Percentiles rank a stretch among this genome's conserved stretches.
phyloP scores from a whole-genome alignment of 2,797 vertebrate genomes.

The Pangasius krempfi region DNA sequence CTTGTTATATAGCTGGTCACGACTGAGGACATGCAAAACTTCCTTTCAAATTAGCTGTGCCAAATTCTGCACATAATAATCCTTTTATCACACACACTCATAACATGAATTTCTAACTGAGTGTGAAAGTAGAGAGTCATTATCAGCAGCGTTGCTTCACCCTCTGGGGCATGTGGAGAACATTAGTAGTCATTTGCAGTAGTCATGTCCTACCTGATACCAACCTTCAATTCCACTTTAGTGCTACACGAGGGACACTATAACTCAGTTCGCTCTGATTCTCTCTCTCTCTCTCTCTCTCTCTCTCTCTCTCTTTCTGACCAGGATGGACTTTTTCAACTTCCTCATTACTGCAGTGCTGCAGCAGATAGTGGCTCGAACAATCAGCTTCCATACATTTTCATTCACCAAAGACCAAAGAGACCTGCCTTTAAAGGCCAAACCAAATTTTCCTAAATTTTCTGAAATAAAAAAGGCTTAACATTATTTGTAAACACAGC shows the following conservation, averaged over 20 bases:
- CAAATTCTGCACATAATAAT: slow-evolving; percentile 22
- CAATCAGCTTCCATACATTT: neutral
- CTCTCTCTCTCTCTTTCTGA: neutral
- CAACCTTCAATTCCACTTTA: slow-evolving; percentile 31
- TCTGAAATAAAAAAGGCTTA: neutral
- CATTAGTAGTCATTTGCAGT: slow-evolving; percentile 42
- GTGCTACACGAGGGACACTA: slow-evolving; percentile 18
- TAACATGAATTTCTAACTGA: slow-evolving; percentile 23
- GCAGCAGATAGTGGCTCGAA: neutral
- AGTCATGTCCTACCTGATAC: slow-evolving; percentile 36
- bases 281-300: neutral
- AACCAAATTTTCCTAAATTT: neutral
- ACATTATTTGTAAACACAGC: neutral
- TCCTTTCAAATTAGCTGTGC: slow-evolving; percentile 16
- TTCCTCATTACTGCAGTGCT: neutral
- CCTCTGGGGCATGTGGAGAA: slow-evolving; percentile 27
- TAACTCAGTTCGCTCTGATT: slow-evolving; percentile 24
- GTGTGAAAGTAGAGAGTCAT: slow-evolving; percentile 32
- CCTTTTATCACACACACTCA: slow-evolving; percentile 20
- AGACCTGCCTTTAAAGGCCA: neutral
- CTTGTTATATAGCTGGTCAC: neutral
- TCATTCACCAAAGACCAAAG: neutral
- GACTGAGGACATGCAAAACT: neutral
- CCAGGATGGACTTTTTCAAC: neutral
- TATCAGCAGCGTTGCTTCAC: slow-evolving; percentile 24